These are phyloP conservation scores for Syrrhaptes paradoxus DNA, from an alignment of 2,113 vertebrate species.

Conservation along the genomic window DNA sequence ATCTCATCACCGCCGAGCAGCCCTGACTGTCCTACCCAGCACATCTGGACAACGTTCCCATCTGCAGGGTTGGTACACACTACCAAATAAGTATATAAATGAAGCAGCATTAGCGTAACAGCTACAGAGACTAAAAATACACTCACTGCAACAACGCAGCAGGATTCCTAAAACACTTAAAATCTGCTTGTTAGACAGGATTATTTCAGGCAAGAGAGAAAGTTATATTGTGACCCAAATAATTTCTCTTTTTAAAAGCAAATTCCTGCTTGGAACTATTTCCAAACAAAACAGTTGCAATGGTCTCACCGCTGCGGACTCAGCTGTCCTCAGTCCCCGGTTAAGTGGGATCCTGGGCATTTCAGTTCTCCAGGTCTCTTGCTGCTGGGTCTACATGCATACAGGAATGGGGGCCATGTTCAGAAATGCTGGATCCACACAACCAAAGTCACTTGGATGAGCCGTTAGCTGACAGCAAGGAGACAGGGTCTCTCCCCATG, in stretches of 20 bases:
- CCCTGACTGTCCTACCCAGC: background rate
- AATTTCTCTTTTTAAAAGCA: background rate
- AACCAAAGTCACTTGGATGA: background rate
- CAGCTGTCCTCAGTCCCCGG: background rate
- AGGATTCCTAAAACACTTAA: constrained; percentile 32
- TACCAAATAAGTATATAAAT: constrained; percentile 61
- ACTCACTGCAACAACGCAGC: background rate
- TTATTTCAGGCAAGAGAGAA: background rate
- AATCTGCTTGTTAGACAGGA: background rate
- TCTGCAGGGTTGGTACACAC: constrained; percentile 26
- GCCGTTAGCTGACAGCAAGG: background rate
- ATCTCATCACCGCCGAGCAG: background rate
- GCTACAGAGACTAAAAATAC: constrained; percentile 59
- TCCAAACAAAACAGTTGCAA: background rate
- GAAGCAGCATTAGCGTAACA: background rate
- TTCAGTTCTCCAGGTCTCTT: background rate
- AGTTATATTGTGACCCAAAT: background rate
- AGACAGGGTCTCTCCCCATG: background rate
- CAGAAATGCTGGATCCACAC: background rate
- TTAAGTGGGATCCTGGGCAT: background rate
- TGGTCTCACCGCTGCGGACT: background rate
- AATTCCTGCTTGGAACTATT: background rate
- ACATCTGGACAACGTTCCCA: constrained; percentile 48
- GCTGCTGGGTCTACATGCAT: background rate
- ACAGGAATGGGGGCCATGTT: background rate